Base-by-base conservation (phyloP, 2,888 invertebrate genomes). In the Muschampia staudingeri region DNA sequence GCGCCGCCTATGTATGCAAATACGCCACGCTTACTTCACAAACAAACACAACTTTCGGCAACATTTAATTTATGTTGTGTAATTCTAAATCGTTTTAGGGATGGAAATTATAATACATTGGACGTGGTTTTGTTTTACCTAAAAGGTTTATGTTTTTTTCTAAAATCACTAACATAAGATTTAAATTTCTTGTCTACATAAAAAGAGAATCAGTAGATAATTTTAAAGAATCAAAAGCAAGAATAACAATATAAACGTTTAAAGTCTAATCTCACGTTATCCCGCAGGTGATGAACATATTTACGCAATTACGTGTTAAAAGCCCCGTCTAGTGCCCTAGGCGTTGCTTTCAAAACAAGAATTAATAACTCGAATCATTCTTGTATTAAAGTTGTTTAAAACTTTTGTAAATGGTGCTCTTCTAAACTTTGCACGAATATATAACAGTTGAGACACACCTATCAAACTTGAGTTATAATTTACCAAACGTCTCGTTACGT, bases 241-340 rank as follows among this genome's bases (percentile, higher is more conserved):
- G 11, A 44, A 44, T 44, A 44, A 44, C 14, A 48, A 48, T 48
- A 48, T 16, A 16, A 48, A 48, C 48, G 44, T 44, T 44, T 44
- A 44, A 44, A 11, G 6, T 48, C 48, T 48, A 48, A 48, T 48
- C 14, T 48, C 48, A 48, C 48, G 16, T 16, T 48, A 16, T 7
- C 48, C 48, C 48, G 48, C 16, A 48, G 48, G 48, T 48, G 48
- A 52, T 52, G 16, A 52, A 92, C 93, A 92, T 94, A 94, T 94
- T 95, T 95, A 96, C 93, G 92, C 94, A 95, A 96, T 96, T 96
- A 96, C 91, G 91, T 94, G 94, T 94, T 96, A 94, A 95, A 96
- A 95, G 96, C 95, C 89, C 91, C 92, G 92, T 89, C 91, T 93
- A 91, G 91, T 89, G 94, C 94, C 94, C 91, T 88, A 80, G 91